Evolutionary conservation across 2,888 invertebrate genomes (phyloP), one percentile per base, ranked within the genome.

Genomic region (Piscicola geometra): DNA sequence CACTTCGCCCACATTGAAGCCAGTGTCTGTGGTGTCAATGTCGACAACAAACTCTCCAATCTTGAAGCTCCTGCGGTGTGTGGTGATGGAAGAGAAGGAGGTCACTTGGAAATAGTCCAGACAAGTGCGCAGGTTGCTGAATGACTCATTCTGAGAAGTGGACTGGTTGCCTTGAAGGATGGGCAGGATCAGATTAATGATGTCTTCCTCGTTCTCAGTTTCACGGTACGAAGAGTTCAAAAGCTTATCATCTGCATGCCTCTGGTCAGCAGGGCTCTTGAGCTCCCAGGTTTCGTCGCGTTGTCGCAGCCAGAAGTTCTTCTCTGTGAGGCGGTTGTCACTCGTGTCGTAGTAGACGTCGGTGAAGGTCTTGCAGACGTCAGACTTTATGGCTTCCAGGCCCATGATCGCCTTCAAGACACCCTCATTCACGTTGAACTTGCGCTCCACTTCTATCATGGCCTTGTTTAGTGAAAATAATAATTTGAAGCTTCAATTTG

Each of bases 381-480:
- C n/a, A n/a, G n/a, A n/a, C 36, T 64, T 35, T 56, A 30, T 36
- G 1, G 12, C 1, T 33, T 56, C 33, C 3, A 32, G 1, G 21
- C 73, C 73, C 5, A 64, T 25, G 21, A 1, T 18, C 21, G 47
- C 64, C 12, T 60, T 30, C 5, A 73, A 18, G 18, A 73, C 64
- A 1, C 15, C n/a, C 3, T 64, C 36, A 30, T 73, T 64, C 35
- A 73, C 73, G 5, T n/a, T 41, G 41, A 73, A 73, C 35, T 73
- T 73, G 15, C 56, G 47, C n/a, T 73, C 73, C 18, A 73, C 64
- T 64, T 73, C 73, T 21, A 73, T 73, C 73, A 73, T 73, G 21
- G 3, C n/a, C n/a, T n/a, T n/a, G n/a, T n/a, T n/a, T n/a, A n/a
- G n/a, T n/a, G n/a, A n/a, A n/a, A n/a, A n/a, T n/a, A n/a, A n/a